phyloP scores from a whole-genome alignment of 2,888 invertebrate species.

The Mechanitis messenoides region DNA sequence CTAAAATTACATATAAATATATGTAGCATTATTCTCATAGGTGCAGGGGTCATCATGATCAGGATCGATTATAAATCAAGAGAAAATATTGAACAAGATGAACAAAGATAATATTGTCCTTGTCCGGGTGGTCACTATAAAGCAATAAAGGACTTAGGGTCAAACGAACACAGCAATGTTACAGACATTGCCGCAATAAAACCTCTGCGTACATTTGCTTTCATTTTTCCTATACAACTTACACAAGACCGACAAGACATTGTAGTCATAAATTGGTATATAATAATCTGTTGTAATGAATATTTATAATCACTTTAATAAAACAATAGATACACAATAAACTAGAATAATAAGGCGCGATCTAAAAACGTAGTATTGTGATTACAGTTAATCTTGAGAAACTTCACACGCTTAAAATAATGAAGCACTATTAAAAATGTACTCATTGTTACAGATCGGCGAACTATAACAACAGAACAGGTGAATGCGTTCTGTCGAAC shows the following conservation, averaged over 20 bases:
- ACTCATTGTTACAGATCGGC: slow-evolving; percentile 84
- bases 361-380: slow-evolving; percentile 37
- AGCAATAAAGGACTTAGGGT: slow-evolving; percentile 38
- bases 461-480: slow-evolving; percentile 90
- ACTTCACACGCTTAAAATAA: slow-evolving; percentile 59
- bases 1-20: slow-evolving; percentile 22
- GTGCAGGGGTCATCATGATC: slow-evolving; percentile 58
- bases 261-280: not conserved
- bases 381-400: slow-evolving; percentile 49
- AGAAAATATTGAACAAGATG: slow-evolving; percentile 64
- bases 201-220: slow-evolving; percentile 28
- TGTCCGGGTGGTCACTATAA: slow-evolving; percentile 41
- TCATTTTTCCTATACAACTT: slow-evolving; percentile 20
- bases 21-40: slow-evolving; percentile 49
- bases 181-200: slow-evolving; percentile 30
- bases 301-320: not conserved
- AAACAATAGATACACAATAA: slow-evolving; percentile 12
- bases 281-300: not conserved
- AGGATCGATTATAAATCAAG: slow-evolving; percentile 57
- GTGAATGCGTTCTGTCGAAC: slow-evolving; percentile 90
- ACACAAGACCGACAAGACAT: slow-evolving; percentile 3
- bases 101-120: slow-evolving; percentile 46
- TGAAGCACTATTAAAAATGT: slow-evolving; percentile 39
- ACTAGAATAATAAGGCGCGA: slow-evolving; percentile 18
- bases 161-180: slow-evolving; percentile 34